Base-by-base conservation (phyloP, 2,888 invertebrate genomes). In the Apamea sordens region DNA sequence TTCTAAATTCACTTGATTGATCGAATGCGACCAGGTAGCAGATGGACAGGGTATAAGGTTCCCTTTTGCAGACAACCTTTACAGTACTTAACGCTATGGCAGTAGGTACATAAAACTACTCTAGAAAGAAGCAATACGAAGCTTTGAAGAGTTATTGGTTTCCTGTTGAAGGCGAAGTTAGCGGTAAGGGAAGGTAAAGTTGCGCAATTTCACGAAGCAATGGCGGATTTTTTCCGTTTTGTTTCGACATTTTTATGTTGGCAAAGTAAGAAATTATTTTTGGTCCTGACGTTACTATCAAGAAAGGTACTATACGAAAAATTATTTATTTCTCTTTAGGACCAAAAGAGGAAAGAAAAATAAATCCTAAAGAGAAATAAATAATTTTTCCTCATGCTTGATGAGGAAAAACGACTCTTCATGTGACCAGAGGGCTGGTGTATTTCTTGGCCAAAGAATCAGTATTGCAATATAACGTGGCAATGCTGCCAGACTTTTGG, bases 121-220 rank as follows among this genome's bases (percentile, higher is more conserved):
- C 0, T 13, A 28, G 41, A 76, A 21, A 2, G 44, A 32, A 59
- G 77, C 10, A 77, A 61, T 83, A 65, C 18, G 44, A 77, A 70
- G 59, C 59, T 65, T 36, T 53, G 28, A 67, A 71, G 65, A 77
- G 65, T 67, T 77, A 81, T 83, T 83, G 65, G 81, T 65, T 81
- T 83, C 36, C 41, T 56, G 69, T 78, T 78, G 53, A 53, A 71
- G 70, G 18, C 2, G 10, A 81, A 81, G 77, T 83, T 81, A 59
- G 47, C 64, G 32, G 76, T 32, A 59, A 50, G n/a, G 50, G 44
- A 28, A 59, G 78, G 50, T 65, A 44, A 77, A 80, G 65, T 83
- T 83, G 28, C 0, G 24, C 53, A 78, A 77, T 78, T 67, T 67
- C 15, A 61, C 15, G 56, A 41, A 69, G 28, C 36, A 24, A 47